phyloP scores from a whole-genome alignment of 2,113 vertebrate species.

The Engystomops pustulosus region DNA sequence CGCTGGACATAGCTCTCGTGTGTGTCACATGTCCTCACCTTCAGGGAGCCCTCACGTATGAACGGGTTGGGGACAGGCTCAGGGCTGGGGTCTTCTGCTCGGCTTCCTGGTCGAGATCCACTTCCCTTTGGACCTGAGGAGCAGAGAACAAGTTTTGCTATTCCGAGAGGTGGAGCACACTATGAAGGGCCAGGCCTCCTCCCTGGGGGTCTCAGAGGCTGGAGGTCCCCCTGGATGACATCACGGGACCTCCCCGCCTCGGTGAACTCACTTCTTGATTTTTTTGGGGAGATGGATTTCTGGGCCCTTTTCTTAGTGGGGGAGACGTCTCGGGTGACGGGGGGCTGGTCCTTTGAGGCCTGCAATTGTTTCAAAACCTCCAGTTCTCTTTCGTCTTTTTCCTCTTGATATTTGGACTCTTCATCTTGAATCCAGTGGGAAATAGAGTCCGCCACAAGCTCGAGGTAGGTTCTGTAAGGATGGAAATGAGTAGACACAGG shows the following conservation, averaged over 20 bases:
- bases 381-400: slow-evolving; percentile 67
- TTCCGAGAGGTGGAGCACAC: too few species aligned
- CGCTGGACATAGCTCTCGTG: too few species aligned
- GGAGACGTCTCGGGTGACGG: slow-evolving; percentile 52
- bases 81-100: slow-evolving; percentile 54
- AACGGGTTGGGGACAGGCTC: slow-evolving; percentile 61
- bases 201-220: too few species aligned
- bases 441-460: slow-evolving; percentile 80
- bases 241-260: too few species aligned
- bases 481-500: too few species aligned
- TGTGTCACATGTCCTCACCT: too few species aligned
- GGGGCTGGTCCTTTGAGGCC: slow-evolving; percentile 48
- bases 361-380: slow-evolving; percentile 51
- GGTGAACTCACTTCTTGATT: slow-evolving; percentile 62
- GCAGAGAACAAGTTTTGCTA: neutral
- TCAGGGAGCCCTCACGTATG: slow-evolving; percentile 77
- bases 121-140: slow-evolving; percentile 62
- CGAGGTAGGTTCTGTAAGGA: slow-evolving; percentile 81
- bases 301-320: slow-evolving; percentile 35
- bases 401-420: slow-evolving; percentile 75
- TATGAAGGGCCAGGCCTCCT: too few species aligned
- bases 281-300: slow-evolving; percentile 58
- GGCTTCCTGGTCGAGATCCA: neutral
- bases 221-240: too few species aligned
- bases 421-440: slow-evolving; percentile 82